A percentile compares a stretch with the other conserved stretches of the same genome.
These are phyloP conservation scores for Vespertilio murinus DNA, from an alignment of 2,797 vertebrate genomes.

Conservation along the genomic window DNA sequence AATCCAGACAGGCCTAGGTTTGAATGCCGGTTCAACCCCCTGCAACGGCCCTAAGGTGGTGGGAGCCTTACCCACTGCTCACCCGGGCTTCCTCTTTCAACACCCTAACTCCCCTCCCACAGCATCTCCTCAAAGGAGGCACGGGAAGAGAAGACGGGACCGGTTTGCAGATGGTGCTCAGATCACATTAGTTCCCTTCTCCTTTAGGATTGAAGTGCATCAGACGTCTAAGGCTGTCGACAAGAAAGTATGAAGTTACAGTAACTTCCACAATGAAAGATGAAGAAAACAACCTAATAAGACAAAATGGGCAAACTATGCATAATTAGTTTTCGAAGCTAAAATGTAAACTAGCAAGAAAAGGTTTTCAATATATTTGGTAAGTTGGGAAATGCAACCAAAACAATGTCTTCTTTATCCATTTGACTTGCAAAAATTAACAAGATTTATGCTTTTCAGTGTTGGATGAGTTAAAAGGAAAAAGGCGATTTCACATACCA, in stretches of 20 bases:
- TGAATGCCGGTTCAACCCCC: not conserved
- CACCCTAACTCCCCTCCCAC: not conserved
- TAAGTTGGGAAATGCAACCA: not conserved
- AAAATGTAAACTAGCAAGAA: not conserved
- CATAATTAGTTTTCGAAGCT: not conserved
- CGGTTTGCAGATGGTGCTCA: not conserved
- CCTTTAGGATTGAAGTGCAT: not conserved
- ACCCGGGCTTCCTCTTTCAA: not conserved
- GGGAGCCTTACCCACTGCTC: not conserved
- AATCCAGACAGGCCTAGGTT: not conserved
- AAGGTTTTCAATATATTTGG: slow-evolving; percentile 30
- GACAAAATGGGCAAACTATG: not conserved
- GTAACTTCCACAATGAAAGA: not conserved
- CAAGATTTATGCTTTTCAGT: not conserved
- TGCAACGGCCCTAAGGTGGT: not conserved
- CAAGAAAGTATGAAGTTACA: not conserved
- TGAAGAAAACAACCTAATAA: not conserved
- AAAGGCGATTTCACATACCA: not conserved
- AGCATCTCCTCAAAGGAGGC: not conserved
- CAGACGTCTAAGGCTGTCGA: not conserved
- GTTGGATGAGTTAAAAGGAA: not conserved
- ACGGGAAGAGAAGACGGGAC: not conserved
- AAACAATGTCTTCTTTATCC: not conserved
- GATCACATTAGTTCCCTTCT: not conserved
- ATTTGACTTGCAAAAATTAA: not conserved